A percentile compares a stretch with the other conserved stretches of the same genome.
phyloP scores from a whole-genome alignment of 1,140 invertebrate genomes.

The Lepidurus packardi region DNA sequence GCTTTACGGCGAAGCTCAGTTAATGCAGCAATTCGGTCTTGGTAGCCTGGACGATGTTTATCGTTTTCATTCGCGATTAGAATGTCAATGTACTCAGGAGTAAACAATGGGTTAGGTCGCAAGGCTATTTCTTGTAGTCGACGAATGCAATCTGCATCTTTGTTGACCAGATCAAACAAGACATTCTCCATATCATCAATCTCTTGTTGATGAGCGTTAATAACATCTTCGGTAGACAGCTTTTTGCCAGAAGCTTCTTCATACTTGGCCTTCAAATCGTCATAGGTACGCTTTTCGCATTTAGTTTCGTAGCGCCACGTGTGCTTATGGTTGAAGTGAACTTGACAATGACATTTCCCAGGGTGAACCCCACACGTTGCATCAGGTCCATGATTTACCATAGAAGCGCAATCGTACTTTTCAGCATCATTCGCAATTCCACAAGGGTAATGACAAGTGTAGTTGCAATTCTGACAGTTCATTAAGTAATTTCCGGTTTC shows the following conservation, averaged over 20 bases:
- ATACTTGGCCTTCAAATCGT: background rate
- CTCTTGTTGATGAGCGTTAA: background rate
- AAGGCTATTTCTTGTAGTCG: background rate
- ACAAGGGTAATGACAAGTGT: background rate
- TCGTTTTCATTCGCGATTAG: background rate
- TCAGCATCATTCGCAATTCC: background rate
- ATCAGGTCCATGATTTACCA: background rate
- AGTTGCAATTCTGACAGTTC: background rate
- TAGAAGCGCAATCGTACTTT: background rate
- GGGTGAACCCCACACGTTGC: background rate
- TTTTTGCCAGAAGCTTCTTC: background rate
- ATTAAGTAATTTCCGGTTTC: background rate
- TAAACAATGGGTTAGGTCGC: too few species aligned
- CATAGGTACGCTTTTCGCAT: background rate
- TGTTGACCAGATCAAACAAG: background rate
- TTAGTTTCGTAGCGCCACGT: background rate
- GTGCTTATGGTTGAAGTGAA: background rate
- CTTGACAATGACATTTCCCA: background rate
- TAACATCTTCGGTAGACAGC: background rate
- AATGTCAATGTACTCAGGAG: slow-evolving; percentile 3
- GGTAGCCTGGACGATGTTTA: background rate
- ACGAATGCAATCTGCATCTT: background rate
- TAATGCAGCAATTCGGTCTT: background rate
- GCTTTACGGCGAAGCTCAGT: background rate
- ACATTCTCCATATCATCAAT: background rate